These are phyloP conservation scores for Pomatorhinus ruficollis DNA, from an alignment of 2,113 vertebrate species.

Conservation along the genomic window DNA sequence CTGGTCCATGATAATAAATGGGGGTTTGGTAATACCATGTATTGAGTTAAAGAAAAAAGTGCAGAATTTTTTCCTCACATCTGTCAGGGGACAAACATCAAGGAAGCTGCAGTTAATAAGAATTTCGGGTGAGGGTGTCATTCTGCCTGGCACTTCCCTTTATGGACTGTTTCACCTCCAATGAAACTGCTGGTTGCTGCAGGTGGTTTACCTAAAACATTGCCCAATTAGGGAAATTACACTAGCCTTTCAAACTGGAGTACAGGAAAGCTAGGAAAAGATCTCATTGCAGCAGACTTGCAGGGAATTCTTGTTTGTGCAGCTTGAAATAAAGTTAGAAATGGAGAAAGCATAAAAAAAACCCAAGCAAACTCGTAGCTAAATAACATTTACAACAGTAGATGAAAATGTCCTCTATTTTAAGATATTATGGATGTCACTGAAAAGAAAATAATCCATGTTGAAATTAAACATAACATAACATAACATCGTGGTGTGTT, in stretches of 20 bases:
- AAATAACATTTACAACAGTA: neutral
- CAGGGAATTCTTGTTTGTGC: neutral
- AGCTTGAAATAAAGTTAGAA: neutral
- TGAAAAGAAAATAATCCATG: neutral
- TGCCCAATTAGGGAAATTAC: neutral
- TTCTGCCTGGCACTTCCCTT: neutral
- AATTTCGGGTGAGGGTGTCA: neutral
- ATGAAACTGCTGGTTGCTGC: neutral
- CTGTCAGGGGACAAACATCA: neutral
- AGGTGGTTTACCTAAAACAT: neutral
- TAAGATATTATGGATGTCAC: neutral
- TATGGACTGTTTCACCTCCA: neutral
- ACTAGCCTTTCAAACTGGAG: neutral
- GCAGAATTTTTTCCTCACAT: neutral
- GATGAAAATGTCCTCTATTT: neutral
- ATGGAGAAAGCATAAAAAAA: neutral
- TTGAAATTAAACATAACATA: neutral
- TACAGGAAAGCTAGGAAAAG: neutral
- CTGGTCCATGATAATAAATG: neutral
- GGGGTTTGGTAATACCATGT: neutral
- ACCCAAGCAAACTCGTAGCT: neutral
- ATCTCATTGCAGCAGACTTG: neutral
- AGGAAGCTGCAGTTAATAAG: neutral
- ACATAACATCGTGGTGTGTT: neutral
- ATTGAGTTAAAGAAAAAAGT: neutral